Base-by-base conservation (phyloP, 2,797 vertebrate genomes). In the Pristis pectinata region DNA sequence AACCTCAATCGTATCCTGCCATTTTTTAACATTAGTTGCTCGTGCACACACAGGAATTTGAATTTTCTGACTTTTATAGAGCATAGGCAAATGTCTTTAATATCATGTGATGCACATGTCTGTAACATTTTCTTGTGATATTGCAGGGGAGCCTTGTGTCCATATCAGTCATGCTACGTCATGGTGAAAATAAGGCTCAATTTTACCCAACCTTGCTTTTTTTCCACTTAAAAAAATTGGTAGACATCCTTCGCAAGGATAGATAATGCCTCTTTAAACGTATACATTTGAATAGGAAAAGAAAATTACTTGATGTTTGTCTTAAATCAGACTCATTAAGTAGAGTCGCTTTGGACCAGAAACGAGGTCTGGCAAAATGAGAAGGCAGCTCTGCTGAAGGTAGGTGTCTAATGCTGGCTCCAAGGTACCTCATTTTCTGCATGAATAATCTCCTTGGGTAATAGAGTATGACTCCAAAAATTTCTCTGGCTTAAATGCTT, bases 401-500 rank as follows among this genome's bases (percentile, higher is more conserved):
- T 67, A 41, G 59, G 87, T 64, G 59, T 27, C 59, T 67, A 91
- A 67, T 9, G n/a, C 87, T 67, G 59, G n/a, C 61, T 91, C 61
- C 19, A 67, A 64, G 41, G 34, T 61, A 91, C 30, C n/a, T 91
- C 61, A 74, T 76, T 94, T 94, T 94, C 67, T 53, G 27, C 70
- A 2, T 76, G 70, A 34, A 76, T 53, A 94, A 94, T 30, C 41
- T 49, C 44, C 6, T 2, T 17, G 44, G 44, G 72, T 93, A 53
- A 74, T 64, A 74, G 67, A 49, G 41, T 93, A 74, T 74, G 41
- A 93, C 92, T 64, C 59, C 64, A 93, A 44, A n/a, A 93, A 53
- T 94, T 94, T 94, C 70, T 27, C 49, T 7, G 37, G 67, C 15
- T 94, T 94, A 76, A 94, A 76, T 94, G 92, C 92, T 94, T 94